Evolutionary conservation across 2,797 vertebrate species (phyloP).

Genomic region (Pygocentrus nattereri): DNA sequence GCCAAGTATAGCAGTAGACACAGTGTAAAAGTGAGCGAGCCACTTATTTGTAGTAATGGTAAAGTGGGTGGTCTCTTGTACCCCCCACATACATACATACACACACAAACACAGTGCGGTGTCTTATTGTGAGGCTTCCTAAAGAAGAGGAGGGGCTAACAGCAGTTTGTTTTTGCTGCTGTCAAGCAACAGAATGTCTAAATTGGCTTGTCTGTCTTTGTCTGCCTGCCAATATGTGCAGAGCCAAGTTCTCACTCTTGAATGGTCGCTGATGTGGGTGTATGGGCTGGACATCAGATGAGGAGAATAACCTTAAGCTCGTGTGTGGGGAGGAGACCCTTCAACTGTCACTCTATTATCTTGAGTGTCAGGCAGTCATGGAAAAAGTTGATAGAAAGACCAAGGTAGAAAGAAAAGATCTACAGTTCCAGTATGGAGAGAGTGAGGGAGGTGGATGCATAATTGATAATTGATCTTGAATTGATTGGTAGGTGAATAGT

Average conservation of each 20-base stretch:
- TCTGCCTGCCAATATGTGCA: conserved; percentile 48
- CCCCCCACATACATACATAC: conserved; percentile 34
- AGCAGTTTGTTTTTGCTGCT: conserved; percentile 74
- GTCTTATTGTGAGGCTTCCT: conserved; percentile 74
- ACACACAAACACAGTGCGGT: conserved; percentile 18
- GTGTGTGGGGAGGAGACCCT: conserved; percentile 18
- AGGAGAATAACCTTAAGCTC: not conserved
- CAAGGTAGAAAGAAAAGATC: not conserved
- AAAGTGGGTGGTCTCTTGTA: conserved; percentile 54
- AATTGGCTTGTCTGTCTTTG: conserved; percentile 67
- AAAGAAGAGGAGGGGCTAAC: conserved; percentile 63
- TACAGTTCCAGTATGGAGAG: too few relatives aligned
- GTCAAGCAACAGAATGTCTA: conserved; percentile 75
- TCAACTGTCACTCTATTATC: conserved; percentile 67
- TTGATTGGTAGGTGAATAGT: too few relatives aligned
- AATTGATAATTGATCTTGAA: too few relatives aligned
- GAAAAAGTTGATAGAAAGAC: not conserved
- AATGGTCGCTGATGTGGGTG: not conserved
- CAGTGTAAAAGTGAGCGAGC: not conserved
- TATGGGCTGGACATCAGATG: conserved; percentile 18
- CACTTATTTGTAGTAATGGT: conserved; percentile 67
- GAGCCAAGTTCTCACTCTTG: not conserved
- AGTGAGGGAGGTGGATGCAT: not conserved
- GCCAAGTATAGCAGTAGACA: conserved; percentile 9
- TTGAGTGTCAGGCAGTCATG: conserved; percentile 57